phyloP scores from a whole-genome alignment of 37 sponge, comb jelly and placozoan genomes.

The Beroe forskalii region DNA sequence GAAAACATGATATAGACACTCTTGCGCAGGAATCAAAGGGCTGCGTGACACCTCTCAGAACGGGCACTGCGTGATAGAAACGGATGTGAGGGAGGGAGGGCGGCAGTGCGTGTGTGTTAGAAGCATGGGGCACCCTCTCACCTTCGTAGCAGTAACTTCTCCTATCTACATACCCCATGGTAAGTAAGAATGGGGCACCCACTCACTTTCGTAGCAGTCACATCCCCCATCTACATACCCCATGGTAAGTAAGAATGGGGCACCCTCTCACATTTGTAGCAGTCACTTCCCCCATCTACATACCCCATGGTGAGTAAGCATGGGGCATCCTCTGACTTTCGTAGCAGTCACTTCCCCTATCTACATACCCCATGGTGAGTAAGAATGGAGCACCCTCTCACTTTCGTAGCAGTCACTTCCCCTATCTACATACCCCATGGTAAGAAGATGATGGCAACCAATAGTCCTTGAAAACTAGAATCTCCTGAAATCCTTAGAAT shows the following conservation, averaged over 20 bases:
- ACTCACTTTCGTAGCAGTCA: slow-evolving; percentile 32
- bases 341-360: slow-evolving; percentile 29
- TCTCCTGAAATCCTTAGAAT: too few species aligned
- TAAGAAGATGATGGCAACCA: too few species aligned
- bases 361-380: slow-evolving; percentile 16
- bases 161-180: slow-evolving; percentile 41
- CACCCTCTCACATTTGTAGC: slow-evolving; percentile 55
- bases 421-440: slow-evolving; percentile 41
- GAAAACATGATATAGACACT: too few species aligned
- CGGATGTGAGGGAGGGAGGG: background rate
- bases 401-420: slow-evolving; percentile 5
- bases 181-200: slow-evolving; percentile 44
- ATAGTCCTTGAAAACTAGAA: too few species aligned
- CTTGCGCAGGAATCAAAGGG: slow-evolving; percentile 63
- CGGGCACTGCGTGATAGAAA: slow-evolving; percentile 48
- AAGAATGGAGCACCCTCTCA: slow-evolving; percentile 39
- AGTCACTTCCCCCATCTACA: slow-evolving; percentile 12
- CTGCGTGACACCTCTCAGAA: slow-evolving; percentile 22
- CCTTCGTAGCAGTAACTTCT: slow-evolving; percentile 5
- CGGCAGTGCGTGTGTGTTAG: slow-evolving; percentile 7
- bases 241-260: slow-evolving; percentile 18
- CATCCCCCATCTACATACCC: slow-evolving; percentile 23
- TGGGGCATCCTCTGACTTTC: slow-evolving; percentile 55
- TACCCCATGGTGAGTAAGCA: slow-evolving; percentile 7
- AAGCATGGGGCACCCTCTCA: slow-evolving; percentile 49